Evolutionary conservation across 2,113 vertebrate genomes (phyloP).

Genomic region (Silurus asotus): DNA sequence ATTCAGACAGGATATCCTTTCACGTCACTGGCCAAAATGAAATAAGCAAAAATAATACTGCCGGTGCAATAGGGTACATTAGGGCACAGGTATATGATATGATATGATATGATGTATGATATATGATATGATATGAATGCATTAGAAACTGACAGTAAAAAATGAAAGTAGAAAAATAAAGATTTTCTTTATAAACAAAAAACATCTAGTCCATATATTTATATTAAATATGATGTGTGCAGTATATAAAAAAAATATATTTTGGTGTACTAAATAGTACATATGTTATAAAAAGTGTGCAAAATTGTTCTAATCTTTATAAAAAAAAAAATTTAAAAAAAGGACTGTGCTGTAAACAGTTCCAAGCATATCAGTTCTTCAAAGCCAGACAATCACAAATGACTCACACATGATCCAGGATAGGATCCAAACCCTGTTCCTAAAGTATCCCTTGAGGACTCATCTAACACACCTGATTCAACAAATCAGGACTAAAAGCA

Average conservation of each 20-base stretch:
- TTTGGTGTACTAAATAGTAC: not conserved
- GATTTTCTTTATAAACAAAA: not conserved
- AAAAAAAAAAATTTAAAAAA: not conserved
- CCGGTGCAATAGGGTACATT: not conserved
- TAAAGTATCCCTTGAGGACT: not conserved
- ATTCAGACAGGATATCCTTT: conserved; percentile 53
- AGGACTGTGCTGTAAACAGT: not conserved
- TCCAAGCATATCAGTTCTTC: not conserved
- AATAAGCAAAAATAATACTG: conserved; percentile 26
- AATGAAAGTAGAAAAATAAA: not conserved
- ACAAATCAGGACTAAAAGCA: not conserved
- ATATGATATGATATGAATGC: not conserved
- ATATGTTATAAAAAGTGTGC: not conserved
- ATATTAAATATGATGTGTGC: not conserved
- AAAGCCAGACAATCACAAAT: not conserved
- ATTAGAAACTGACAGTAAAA: not conserved
- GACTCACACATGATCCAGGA: too few species aligned
- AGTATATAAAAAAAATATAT: not conserved
- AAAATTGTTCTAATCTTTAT: too few species aligned
- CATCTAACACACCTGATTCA: not conserved
- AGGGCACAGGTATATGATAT: not conserved
- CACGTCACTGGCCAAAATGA: conserved; percentile 42
- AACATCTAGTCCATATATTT: not conserved
- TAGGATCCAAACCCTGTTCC: not conserved
- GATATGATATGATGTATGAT: too few species aligned